These are phyloP conservation scores for Drosophila acutilabella DNA, from an alignment of 2,888 invertebrate genomes.

Conservation along the genomic window DNA sequence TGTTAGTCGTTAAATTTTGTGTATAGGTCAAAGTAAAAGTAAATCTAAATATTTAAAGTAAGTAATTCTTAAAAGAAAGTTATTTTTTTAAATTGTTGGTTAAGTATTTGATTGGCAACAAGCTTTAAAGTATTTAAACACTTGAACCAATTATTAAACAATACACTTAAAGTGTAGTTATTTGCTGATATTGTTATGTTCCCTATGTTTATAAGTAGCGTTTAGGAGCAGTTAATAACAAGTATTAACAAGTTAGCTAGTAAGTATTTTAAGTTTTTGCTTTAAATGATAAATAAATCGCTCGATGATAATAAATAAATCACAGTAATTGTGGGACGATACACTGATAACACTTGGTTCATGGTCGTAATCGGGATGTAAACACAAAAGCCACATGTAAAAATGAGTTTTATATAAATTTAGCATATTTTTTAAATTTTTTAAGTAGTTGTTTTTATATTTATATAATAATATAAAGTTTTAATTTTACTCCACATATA, in stretches of 20 bases:
- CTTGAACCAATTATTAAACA: constrained; percentile 11
- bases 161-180: constrained; percentile 18
- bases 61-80: constrained; percentile 13
- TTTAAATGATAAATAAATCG: constrained; percentile 23
- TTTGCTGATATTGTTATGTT: constrained; percentile 24
- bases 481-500: too few relatives aligned
- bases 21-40: constrained; percentile 38
- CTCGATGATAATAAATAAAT: not conserved
- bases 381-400: not conserved
- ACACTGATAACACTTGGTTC: constrained; percentile 4
- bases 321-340: constrained; percentile 8
- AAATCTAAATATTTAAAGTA: constrained; percentile 24
- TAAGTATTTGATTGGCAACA: constrained; percentile 32
- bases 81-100: not conserved
- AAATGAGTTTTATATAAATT: not conserved
- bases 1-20: constrained; percentile 19
- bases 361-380: constrained; percentile 16
- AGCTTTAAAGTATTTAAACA: constrained; percentile 15
- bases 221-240: constrained; percentile 27
- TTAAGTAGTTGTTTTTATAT: not conserved
- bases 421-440: not conserved
- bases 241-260: constrained; percentile 27
- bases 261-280: constrained; percentile 45
- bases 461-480: too few relatives aligned
- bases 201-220: constrained; percentile 38